Conservation (phyloP, 2,113 vertebrate species). For the Podarcis cretensis region DNA sequence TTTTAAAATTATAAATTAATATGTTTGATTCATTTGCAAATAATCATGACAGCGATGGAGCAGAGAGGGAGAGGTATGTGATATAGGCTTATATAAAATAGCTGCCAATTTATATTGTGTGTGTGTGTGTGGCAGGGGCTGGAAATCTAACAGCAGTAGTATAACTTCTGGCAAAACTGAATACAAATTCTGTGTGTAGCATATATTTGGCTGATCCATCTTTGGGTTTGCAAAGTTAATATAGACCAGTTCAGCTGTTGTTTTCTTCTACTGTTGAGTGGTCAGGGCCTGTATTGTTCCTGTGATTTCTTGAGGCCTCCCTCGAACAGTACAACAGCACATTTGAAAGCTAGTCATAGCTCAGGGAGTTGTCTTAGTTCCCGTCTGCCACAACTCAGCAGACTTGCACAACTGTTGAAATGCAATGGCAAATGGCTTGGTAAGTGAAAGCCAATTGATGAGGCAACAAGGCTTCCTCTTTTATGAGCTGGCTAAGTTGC, state of each 20-base stretch:
- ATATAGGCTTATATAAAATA: too few species aligned
- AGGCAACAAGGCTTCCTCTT: slow-evolving; percentile 12
- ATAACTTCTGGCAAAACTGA: background rate
- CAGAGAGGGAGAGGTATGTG: background rate
- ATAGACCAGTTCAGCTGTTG: background rate
- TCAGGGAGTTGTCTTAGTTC: background rate
- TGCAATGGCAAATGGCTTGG: background rate
- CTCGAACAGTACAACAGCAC: background rate
- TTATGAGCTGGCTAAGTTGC: background rate
- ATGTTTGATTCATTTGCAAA: background rate
- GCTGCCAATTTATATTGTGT: background rate
- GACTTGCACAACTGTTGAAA: background rate
- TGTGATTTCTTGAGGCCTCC: background rate
- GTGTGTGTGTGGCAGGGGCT: background rate
- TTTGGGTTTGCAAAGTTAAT: background rate
- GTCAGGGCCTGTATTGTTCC: background rate
- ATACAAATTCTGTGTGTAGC: background rate
- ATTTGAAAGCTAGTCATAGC: background rate
- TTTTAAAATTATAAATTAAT: background rate
- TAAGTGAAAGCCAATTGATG: slow-evolving; percentile 12
- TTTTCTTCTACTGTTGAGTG: background rate
- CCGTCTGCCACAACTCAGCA: background rate
- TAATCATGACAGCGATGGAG: background rate
- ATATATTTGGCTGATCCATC: background rate
- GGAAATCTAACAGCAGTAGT: background rate